Evolutionary conservation across 2,113 vertebrate genomes (phyloP).

Genomic region (Petrocephalus microphthalmus): DNA sequence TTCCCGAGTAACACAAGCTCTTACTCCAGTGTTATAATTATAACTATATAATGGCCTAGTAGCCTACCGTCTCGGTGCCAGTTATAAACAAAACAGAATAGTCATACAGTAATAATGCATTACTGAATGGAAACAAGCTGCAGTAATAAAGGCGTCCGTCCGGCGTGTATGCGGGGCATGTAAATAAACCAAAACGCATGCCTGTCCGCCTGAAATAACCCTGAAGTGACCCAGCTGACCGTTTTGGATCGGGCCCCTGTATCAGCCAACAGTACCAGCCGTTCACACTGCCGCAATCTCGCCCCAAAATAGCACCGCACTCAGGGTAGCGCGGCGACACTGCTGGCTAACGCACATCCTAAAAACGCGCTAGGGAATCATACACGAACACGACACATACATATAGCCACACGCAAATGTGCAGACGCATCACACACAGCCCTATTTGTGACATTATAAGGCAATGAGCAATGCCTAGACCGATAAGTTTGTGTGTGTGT

Average conservation of each 20-base stretch:
- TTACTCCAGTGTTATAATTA: background rate
- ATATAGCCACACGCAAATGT: background rate
- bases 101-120: background rate
- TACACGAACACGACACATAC: background rate
- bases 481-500: too few relatives aligned
- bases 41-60: background rate
- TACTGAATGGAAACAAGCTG: background rate
- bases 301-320: slow-evolving; percentile 46
- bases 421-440: too few relatives aligned
- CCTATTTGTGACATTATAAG: too few relatives aligned
- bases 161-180: background rate
- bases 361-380: background rate
- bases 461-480: background rate
- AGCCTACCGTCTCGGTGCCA: background rate
- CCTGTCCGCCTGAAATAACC: slow-evolving; percentile 32
- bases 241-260: slow-evolving; percentile 30
- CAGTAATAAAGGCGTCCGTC: background rate
- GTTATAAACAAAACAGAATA: background rate
- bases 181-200: slow-evolving; percentile 15
- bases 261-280: slow-evolving; percentile 43
- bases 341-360: slow-evolving; percentile 9
- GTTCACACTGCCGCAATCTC: slow-evolving; percentile 35
- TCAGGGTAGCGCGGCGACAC: slow-evolving; percentile 17
- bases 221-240: slow-evolving; percentile 17
- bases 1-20: background rate